Evolutionary conservation across 2,797 vertebrate species (phyloP).

Genomic region (Diplodus sargus): DNA sequence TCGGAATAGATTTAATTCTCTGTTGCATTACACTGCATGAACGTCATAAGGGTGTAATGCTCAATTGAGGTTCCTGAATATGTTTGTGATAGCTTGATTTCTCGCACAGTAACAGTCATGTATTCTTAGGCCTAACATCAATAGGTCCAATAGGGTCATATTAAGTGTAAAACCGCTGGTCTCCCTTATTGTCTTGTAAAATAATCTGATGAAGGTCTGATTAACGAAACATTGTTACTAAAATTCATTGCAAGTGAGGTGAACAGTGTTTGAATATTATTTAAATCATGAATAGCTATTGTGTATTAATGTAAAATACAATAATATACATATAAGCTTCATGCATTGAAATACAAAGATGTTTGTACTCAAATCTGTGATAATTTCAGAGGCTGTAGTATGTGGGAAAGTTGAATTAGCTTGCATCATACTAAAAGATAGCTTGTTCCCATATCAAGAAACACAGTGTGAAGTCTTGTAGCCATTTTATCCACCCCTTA

Average conservation of each 20-base stretch:
- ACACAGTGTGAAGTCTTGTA: background rate
- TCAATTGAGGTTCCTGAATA: conserved; percentile 74
- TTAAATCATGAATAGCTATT: background rate
- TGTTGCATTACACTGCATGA: conserved; percentile 13
- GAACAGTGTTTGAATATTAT: background rate
- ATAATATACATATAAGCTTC: no score
- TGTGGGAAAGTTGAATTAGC: background rate
- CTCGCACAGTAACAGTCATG: background rate
- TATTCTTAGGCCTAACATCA: background rate
- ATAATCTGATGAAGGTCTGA: no score
- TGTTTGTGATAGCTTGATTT: background rate
- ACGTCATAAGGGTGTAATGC: conserved; percentile 23
- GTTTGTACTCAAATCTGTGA: background rate
- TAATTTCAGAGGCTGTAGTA: background rate
- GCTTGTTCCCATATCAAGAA: background rate
- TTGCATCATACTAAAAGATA: background rate
- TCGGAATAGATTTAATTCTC: conserved; percentile 26
- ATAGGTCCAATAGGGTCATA: background rate
- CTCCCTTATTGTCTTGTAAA: no score
- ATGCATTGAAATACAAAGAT: no score
- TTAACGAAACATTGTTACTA: no score
- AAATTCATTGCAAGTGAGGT: no score
- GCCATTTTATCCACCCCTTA: background rate
- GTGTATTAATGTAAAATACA: no score
- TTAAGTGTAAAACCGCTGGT: background rate